Evolutionary conservation across 2,797 vertebrate species (phyloP).

Genomic region (Gouania willdenowi): DNA sequence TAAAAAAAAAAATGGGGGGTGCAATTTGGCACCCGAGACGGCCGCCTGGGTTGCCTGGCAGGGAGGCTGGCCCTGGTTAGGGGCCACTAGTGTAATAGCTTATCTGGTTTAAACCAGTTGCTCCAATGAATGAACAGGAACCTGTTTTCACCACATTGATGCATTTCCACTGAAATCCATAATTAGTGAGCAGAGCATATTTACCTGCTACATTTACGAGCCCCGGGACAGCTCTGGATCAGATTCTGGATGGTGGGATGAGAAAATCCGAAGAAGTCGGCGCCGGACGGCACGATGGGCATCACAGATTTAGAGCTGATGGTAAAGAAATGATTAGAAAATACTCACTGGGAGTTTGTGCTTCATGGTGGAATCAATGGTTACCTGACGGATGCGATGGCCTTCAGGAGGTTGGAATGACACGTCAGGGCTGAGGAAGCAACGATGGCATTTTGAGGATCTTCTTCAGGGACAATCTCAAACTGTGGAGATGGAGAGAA

Average conservation of each 20-base stretch:
- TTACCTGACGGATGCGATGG: constrained; percentile 74
- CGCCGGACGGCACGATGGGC: constrained; percentile 76
- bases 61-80: too few species aligned
- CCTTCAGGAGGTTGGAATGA: constrained; percentile 81
- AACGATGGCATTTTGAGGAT: constrained; percentile 83
- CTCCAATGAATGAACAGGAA: too few species aligned
- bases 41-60: too few species aligned
- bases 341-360: too few species aligned
- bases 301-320: constrained; percentile 73
- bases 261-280: constrained; percentile 89
- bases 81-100: too few species aligned
- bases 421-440: constrained; percentile 81
- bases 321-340: too few species aligned
- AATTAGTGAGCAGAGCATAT: constrained; percentile 3
- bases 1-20: too few species aligned
- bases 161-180: too few species aligned
- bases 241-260: constrained; percentile 88
- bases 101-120: too few species aligned
- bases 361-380: not conserved
- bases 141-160: too few species aligned
- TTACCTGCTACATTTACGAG: constrained; percentile 86
- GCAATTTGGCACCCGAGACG: too few species aligned
- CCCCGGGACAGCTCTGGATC: constrained; percentile 89
- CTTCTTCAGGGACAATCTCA: constrained; percentile 89
- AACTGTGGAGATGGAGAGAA: too few species aligned